phyloP scores from a whole-genome alignment of 2,888 invertebrate genomes.

The Monochamus alternatus region DNA sequence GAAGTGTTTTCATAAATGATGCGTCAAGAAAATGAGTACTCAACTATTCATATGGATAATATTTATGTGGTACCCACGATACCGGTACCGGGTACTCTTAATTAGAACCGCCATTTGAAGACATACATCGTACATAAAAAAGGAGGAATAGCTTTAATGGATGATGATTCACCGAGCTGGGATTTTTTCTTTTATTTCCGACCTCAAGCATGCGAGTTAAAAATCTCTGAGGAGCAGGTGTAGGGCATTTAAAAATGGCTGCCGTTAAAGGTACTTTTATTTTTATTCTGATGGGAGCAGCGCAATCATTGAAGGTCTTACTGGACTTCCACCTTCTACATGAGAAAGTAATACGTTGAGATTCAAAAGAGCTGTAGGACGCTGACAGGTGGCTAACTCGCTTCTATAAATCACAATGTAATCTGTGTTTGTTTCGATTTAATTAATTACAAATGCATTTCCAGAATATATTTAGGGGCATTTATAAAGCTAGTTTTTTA shows the following conservation, averaged over 20 bases:
- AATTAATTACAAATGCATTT: background rate
- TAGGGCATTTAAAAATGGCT: constrained; percentile 51
- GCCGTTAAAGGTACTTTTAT: constrained; percentile 43
- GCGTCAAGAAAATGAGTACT: constrained; percentile 5
- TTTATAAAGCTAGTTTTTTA: no score
- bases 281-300: constrained; percentile 40
- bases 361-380: constrained; percentile 33
- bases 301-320: constrained; percentile 39
- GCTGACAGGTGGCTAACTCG: constrained; percentile 43
- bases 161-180: constrained; percentile 25
- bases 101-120: background rate
- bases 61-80: background rate
- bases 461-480: background rate
- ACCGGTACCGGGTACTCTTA: background rate
- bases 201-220: constrained; percentile 40
- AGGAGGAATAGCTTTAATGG: constrained; percentile 17
- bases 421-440: background rate
- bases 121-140: constrained; percentile 15
- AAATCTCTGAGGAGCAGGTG: constrained; percentile 45
- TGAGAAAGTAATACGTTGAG: constrained; percentile 37
- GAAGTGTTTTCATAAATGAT: constrained; percentile 18
- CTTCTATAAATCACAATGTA: background rate
- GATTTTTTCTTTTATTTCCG: constrained; percentile 17
- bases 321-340: constrained; percentile 26
- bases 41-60: constrained; percentile 18